phyloP scores from a whole-genome alignment of 92 coral and sea anemone genomes.

The Actinostola sp. region DNA sequence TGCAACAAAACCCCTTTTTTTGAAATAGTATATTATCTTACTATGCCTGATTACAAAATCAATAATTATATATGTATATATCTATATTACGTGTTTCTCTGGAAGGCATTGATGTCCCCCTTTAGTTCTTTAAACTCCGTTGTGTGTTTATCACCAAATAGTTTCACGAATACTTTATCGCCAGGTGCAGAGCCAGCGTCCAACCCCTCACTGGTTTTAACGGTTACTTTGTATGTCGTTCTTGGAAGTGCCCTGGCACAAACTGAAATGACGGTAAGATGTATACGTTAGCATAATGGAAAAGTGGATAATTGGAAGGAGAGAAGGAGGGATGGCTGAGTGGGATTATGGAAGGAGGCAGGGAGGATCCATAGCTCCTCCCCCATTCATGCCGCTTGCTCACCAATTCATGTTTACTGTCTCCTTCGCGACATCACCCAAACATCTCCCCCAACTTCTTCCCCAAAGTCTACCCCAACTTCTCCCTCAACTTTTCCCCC shows the following conservation, averaged over 20 bases:
- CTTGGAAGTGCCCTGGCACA: neutral
- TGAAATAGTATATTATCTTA: neutral
- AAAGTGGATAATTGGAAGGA: neutral
- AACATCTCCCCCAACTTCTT: too few relatives aligned
- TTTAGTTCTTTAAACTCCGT: constrained; percentile 8
- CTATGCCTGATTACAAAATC: neutral
- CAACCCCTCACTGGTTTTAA: constrained; percentile 1
- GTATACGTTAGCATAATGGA: neutral
- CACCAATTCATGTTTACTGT: too few relatives aligned
- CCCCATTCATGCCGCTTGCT: too few relatives aligned
- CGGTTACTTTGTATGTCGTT: constrained; percentile 15
- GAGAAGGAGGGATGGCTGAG: neutral
- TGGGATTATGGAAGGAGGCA: neutral
- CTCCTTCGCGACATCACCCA: too few relatives aligned
- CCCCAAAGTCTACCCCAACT: too few relatives aligned
- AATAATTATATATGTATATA: neutral
- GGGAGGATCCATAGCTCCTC: too few relatives aligned
- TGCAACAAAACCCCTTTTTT: neutral
- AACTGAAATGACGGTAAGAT: neutral
- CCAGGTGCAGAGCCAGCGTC: constrained; percentile 5
- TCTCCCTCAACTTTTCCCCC: too few relatives aligned
- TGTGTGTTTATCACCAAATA: constrained; percentile 4
- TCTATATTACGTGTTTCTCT: neutral
- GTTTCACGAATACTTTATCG: constrained; percentile 16
- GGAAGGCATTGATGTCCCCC: constrained; percentile 6